Evolutionary conservation across 2,888 invertebrate genomes (phyloP).

Genomic region (Erannis defoliaria): DNA sequence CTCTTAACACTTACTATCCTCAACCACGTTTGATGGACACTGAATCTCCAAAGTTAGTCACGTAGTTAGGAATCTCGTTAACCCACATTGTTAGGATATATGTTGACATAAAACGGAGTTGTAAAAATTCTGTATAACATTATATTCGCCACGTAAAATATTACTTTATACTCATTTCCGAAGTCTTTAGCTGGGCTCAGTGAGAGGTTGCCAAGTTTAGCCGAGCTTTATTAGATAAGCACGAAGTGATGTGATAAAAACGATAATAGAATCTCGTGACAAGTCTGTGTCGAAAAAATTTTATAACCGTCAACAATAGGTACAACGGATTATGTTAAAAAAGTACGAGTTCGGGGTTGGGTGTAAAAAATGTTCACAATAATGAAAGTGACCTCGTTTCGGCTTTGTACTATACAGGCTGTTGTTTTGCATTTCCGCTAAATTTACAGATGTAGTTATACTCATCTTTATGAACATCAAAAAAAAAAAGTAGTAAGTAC

Average conservation of each 20-base stretch:
- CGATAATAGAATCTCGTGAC: not conserved
- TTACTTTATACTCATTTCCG: constrained; percentile 20
- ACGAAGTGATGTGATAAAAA: not conserved
- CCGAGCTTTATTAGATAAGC: constrained; percentile 3
- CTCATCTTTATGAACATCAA: too few species aligned
- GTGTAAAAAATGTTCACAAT: too few species aligned
- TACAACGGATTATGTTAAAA: too few species aligned
- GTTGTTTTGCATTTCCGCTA: too few species aligned
- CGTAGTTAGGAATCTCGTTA: constrained; percentile 1
- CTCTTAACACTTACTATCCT: too few species aligned
- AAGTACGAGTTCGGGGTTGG: too few species aligned
- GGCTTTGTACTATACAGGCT: too few species aligned
- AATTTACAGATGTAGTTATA: too few species aligned
- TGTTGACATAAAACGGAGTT: not conserved
- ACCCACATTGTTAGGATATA: not conserved
- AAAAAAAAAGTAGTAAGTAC: too few species aligned
- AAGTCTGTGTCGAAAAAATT: too few species aligned
- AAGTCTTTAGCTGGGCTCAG: not conserved
- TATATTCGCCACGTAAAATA: constrained; percentile 16
- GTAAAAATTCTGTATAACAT: constrained; percentile 9
- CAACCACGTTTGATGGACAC: not conserved
- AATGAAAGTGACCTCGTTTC: too few species aligned
- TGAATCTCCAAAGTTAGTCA: not conserved
- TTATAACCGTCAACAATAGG: too few species aligned
- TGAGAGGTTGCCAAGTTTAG: constrained; percentile 1